A percentile compares a stretch with the other conserved stretches of the same genome.
These are phyloP conservation scores for Agapornis canus DNA, from an alignment of 2,797 vertebrate genomes.

Conservation along the genomic window DNA sequence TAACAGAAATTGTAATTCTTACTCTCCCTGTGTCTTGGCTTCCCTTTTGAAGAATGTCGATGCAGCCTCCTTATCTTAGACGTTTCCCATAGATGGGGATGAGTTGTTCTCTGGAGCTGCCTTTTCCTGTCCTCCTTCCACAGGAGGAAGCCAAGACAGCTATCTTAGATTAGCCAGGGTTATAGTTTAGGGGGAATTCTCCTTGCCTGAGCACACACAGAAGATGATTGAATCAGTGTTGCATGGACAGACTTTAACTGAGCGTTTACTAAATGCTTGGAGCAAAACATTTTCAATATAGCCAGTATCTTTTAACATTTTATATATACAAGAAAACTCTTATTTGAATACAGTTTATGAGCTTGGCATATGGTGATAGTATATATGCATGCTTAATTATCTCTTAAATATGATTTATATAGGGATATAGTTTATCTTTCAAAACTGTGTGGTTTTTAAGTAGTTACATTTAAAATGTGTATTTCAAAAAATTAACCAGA, in stretches of 20 bases:
- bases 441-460: background rate
- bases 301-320: background rate
- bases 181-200: background rate
- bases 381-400: background rate
- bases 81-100: background rate
- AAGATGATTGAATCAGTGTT: background rate
- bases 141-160: background rate
- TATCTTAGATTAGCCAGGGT: background rate
- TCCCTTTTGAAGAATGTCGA: background rate
- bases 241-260: background rate
- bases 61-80: background rate
- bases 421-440: background rate
- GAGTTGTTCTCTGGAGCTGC: background rate
- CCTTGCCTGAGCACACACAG: background rate
- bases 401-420: background rate
- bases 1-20: background rate
- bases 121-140: background rate
- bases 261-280: background rate
- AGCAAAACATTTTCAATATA: background rate
- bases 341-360: background rate
- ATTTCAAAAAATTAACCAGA: background rate
- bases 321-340: background rate
- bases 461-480: background rate
- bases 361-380: background rate
- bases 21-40: background rate